phyloP scores from a whole-genome alignment of 2,888 invertebrate species.

The Epinotia bilunana region DNA sequence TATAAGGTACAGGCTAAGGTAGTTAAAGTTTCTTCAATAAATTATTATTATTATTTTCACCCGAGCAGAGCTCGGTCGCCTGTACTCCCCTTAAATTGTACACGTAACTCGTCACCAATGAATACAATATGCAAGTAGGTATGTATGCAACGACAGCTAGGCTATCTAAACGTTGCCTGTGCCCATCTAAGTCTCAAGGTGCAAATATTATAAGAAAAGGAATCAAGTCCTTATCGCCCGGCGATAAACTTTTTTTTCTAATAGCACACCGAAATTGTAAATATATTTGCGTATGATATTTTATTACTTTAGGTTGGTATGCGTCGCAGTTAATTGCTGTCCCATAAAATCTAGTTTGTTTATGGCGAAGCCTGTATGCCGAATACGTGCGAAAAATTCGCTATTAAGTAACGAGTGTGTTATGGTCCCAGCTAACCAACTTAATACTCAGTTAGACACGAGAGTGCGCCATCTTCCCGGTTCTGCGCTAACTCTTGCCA shows the following conservation, averaged over 20 bases:
- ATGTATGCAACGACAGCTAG: background rate
- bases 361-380: background rate
- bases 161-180: background rate
- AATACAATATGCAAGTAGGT: background rate
- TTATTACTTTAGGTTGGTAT: conserved; percentile 23
- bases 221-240: background rate
- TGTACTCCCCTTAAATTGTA: background rate
- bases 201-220: background rate
- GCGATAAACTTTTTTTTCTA: background rate
- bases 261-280: background rate
- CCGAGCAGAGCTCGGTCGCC: too few relatives aligned
- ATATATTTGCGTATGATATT: conserved; percentile 16
- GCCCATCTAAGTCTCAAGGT: background rate
- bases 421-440: background rate
- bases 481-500: too few relatives aligned
- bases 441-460: background rate
- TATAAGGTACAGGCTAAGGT: too few relatives aligned
- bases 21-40: too few relatives aligned
- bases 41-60: too few relatives aligned
- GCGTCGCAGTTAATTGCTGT: conserved; percentile 6
- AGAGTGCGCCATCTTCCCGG: too few relatives aligned
- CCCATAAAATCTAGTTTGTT: conserved; percentile 20
- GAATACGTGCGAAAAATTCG: conserved; percentile 18
- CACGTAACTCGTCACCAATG: background rate
- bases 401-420: background rate